These are phyloP conservation scores for Leptopilina clavipes DNA, from an alignment of 1,140 invertebrate species.

Conservation along the genomic window DNA sequence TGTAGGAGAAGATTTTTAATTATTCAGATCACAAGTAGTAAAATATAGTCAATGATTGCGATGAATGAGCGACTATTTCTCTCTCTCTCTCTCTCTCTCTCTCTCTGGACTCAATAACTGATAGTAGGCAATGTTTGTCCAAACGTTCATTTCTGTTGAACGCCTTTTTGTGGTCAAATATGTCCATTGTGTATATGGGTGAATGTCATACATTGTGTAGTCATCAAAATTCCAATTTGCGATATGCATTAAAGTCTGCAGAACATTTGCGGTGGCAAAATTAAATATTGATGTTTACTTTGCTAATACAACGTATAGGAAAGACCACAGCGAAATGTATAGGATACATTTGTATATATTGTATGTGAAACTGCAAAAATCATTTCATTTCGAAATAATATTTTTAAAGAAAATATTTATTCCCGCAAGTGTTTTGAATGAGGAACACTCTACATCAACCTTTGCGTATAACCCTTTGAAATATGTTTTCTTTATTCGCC, in stretches of 20 bases:
- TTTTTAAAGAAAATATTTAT: slow-evolving; percentile 32
- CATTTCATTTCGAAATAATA: slow-evolving; percentile 1
- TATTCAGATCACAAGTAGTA: no score
- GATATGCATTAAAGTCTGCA: not conserved
- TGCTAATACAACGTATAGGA: slow-evolving; percentile 7
- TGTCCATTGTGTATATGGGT: not conserved
- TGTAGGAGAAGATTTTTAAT: slow-evolving; percentile 48
- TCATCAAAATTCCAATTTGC: slow-evolving; percentile 25
- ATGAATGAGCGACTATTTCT: no score
- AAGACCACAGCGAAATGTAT: not conserved
- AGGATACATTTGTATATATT: no score
- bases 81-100: no score
- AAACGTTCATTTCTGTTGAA: not conserved
- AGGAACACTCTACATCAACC: not conserved
- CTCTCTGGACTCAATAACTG: slow-evolving; percentile 44
- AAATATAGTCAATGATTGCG: no score
- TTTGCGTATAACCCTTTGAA: not conserved
- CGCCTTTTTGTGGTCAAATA: slow-evolving; percentile 23
- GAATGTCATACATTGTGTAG: slow-evolving; percentile 10
- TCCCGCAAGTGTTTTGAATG: not conserved
- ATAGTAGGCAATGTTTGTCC: slow-evolving; percentile 1
- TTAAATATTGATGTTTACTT: slow-evolving; percentile 32
- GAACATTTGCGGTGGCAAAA: slow-evolving; percentile 15
- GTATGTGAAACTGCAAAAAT: slow-evolving; percentile 1
- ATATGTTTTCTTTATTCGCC: not conserved